Conservation (phyloP, 2,888 invertebrate genomes). For the Epinotia ramella region DNA sequence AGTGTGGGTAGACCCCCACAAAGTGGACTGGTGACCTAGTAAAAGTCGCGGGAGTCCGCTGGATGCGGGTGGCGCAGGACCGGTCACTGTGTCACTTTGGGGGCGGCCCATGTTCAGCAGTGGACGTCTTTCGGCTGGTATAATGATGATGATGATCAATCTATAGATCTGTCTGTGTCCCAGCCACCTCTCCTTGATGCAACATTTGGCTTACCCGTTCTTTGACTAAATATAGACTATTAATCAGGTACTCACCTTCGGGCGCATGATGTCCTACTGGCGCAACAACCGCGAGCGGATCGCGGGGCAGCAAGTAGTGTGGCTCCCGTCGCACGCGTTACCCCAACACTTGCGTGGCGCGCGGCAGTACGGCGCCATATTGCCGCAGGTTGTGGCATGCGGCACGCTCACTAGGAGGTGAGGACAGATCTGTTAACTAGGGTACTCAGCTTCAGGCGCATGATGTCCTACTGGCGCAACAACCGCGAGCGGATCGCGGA, state of each 20-base stretch:
- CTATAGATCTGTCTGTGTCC: no score
- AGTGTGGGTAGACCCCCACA: no score
- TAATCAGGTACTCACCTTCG: slow-evolving; percentile 88
- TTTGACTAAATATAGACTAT: background rate
- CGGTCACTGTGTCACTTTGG: no score
- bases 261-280: slow-evolving; percentile 97
- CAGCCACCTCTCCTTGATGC: no score
- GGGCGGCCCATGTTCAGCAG: no score
- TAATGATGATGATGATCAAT: no score
- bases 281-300: slow-evolving; percentile 96
- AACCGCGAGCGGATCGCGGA: slow-evolving; percentile 93
- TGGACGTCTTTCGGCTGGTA: no score
- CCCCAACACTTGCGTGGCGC: slow-evolving; percentile 65
- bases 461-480: slow-evolving; percentile 98
- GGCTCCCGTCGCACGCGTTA: slow-evolving; percentile 86
- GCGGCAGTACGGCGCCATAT: slow-evolving; percentile 89
- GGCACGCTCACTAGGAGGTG: slow-evolving; percentile 95
- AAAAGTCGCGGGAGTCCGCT: no score
- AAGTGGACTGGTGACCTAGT: no score
- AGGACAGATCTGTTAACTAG: slow-evolving; percentile 53
- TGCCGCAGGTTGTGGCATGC: slow-evolving; percentile 92
- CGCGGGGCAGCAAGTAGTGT: slow-evolving; percentile 92
- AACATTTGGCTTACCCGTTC: no score
- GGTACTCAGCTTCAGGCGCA: slow-evolving; percentile 91
- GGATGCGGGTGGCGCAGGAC: no score